Conservation (phyloP, 2,888 invertebrate species). For the Oxytorus armatus region DNA sequence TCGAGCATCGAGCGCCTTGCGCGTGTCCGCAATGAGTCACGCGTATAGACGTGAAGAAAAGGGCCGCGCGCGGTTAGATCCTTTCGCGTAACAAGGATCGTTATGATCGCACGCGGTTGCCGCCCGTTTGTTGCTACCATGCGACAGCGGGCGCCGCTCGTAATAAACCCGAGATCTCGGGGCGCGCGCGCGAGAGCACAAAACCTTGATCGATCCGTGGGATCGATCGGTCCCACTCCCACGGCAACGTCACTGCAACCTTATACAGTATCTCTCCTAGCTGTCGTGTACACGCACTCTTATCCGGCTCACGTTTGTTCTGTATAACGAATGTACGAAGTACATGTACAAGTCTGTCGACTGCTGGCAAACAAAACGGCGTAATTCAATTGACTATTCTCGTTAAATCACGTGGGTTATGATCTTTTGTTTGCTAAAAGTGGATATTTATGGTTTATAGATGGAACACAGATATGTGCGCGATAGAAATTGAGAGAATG, state of each 20-base stretch:
- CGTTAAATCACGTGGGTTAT: no score
- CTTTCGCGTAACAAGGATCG: constrained; percentile 45
- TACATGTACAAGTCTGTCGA: no score
- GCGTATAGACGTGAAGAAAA: constrained; percentile 42
- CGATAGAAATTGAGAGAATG: no score
- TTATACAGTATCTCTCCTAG: constrained; percentile 72
- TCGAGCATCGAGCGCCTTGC: background rate
- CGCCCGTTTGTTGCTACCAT: constrained; percentile 49
- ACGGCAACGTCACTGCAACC: constrained; percentile 76
- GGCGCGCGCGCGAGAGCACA: constrained; percentile 49
- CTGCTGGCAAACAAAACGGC: no score
- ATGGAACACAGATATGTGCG: no score
- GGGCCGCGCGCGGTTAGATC: constrained; percentile 38
- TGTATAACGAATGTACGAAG: no score
- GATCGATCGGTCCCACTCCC: constrained; percentile 79
- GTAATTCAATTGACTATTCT: no score
- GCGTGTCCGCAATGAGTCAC: constrained; percentile 30
- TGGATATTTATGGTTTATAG: no score
- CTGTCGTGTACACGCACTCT: constrained; percentile 4
- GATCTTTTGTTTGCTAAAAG: no score
- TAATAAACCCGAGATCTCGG: constrained; percentile 28
- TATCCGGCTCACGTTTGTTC: background rate
- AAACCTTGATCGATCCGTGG: constrained; percentile 81
- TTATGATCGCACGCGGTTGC: constrained; percentile 25
- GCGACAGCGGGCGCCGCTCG: constrained; percentile 40